Base-by-base conservation (phyloP, 2,797 vertebrate species). In the Lepus oiostolus region DNA sequence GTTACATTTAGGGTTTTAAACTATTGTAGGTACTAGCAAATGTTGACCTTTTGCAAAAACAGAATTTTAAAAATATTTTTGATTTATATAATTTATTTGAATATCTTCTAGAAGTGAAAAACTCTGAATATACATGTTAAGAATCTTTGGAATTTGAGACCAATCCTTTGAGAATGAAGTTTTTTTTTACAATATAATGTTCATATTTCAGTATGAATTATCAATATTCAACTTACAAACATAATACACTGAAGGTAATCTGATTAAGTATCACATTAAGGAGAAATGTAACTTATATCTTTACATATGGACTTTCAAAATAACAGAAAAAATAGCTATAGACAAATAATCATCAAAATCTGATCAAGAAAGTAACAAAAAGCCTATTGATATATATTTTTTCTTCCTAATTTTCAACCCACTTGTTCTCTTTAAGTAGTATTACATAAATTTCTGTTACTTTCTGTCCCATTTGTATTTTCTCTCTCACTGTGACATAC, bases 111-210 rank as follows among this genome's bases (percentile, higher is more conserved):
- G 26, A 38, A 30, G 70, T 38, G 35, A 42, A 52, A 74, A 22
- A 24, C 8, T 65, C 80, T 82, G 16, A 88, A 60, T 47, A 30
- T n/a, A 26, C 9, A 17, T 67, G 17, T 58, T 83, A n/a, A 75
- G 4, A 75, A 75, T 84, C 84, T 42, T 90, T 63, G 54, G 26
- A 75, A 52, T n/a, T 75, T 91, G n/a, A 75, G n/a, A 83, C 65
- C 30, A 75, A 11, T 38, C n/a, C 35, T 22, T 88, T 67, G 17
- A 75, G 35, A 28, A 82, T 10, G 75, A 22, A 16, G 11, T 7
- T 42, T 38, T 81, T 70, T 58, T 10, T 50, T 90, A 74, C 70
- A 42, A 90, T 72, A 16, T 81, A 82, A 17, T 47, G 5, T 38
- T 83, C 28, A 67, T 58, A 72, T 50, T 76, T 58, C 35, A 58